Percentiles rank a stretch among this genome's conserved stretches.
These are phyloP conservation scores for Plemyria rubiginata DNA, from an alignment of 2,888 invertebrate species.

Conservation along the genomic window DNA sequence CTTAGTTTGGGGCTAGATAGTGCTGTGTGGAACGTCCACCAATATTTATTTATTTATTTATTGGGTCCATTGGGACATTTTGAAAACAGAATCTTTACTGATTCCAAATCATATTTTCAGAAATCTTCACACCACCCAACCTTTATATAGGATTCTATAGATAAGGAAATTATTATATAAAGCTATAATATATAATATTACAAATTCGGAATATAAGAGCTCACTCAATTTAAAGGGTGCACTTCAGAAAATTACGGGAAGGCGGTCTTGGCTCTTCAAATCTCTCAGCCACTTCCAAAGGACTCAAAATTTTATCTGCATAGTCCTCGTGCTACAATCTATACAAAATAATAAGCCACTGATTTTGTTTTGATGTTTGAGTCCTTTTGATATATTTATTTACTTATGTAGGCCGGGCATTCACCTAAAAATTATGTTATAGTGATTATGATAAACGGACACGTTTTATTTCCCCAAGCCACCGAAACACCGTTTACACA, in stretches of 20 bases:
- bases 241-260: conserved; percentile 81
- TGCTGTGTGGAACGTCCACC: no score
- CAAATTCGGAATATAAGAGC: conserved; percentile 80
- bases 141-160: conserved; percentile 52
- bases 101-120: neutral
- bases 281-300: conserved; percentile 64
- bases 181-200: conserved; percentile 75
- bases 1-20: no score
- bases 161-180: conserved; percentile 18
- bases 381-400: neutral
- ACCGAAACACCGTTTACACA: no score
- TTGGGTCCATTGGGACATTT: no score
- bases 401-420: neutral
- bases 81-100: no score
- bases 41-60: no score
- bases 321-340: conserved; percentile 56
- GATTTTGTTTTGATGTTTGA: conserved; percentile 43
- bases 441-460: no score
- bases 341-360: conserved; percentile 40
- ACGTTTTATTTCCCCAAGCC: no score
- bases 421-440: no score
- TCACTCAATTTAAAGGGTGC: conserved; percentile 71
- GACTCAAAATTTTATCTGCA: conserved; percentile 73
- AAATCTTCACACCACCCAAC: neutral
- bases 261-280: conserved; percentile 74